Conservation (phyloP, 2,797 vertebrate species). For the Margarornis squamiger region DNA sequence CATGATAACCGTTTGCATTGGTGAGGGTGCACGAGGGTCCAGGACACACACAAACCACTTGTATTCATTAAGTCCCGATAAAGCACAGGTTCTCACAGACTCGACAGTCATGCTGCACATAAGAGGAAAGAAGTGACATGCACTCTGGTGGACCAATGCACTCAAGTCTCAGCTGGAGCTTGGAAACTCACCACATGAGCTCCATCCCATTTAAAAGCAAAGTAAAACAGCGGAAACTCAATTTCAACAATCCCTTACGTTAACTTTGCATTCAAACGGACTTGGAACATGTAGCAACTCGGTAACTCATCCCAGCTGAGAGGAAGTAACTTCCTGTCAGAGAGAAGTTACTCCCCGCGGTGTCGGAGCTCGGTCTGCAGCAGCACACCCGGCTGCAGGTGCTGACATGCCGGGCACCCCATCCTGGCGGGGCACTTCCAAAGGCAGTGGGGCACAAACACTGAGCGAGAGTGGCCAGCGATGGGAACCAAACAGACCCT, state of each 20-base stretch:
- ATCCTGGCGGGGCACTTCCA: neutral
- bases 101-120: neutral
- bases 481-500: neutral
- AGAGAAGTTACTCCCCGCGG: slow-evolving; percentile 14
- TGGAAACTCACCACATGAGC: neutral
- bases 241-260: neutral
- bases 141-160: neutral
- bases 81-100: neutral
- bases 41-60: neutral
- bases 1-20: neutral
- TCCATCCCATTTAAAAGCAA: neutral
- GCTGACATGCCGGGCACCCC: neutral
- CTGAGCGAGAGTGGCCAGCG: neutral
- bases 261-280: slow-evolving; percentile 3
- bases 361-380: neutral
- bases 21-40: neutral
- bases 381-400: neutral
- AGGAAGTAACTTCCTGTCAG: slow-evolving; percentile 20
- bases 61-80: neutral
- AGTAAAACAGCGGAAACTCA: neutral
- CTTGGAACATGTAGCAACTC: neutral
- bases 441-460: neutral
- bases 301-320: neutral
- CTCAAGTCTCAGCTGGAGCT: neutral
- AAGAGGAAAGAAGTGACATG: neutral